Base-by-base conservation (phyloP, 2,888 invertebrate species). In the Eristalinus sepulchralis region DNA sequence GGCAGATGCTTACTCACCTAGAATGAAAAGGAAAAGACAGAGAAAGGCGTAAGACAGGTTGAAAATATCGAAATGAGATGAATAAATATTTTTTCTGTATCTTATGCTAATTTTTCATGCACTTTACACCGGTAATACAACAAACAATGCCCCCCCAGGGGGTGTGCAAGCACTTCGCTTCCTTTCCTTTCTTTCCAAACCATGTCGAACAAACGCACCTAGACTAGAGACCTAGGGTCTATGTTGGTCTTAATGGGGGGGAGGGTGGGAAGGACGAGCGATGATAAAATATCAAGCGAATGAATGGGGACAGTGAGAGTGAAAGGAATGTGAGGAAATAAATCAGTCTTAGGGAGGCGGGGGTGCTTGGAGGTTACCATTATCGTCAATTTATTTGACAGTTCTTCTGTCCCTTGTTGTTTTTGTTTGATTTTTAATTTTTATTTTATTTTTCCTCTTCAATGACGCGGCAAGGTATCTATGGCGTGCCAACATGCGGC, bases 91-190 rank as follows among this genome's bases (percentile, higher is more conserved):
- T 33, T 24, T 24, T 31, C 22, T 76, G 24, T 24, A 60, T 47
- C 57, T 34, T 82, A 72, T 72, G 67, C 62, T 68, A 73, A 78
- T 68, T 78, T 63, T 78, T 75, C 83, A 83, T 83, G 83, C 83
- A 75, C 36, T 66, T 79, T 55, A 47, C 57, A 20, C 36, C 53
- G 39, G n/a, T 53, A 62, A 55, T 63, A 63, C 20, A 27, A 27
- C 27, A 55, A 63, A 77, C 17, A 24, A 17, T 17, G 17, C 17
- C 17, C 17, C 47, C 60, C 60, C 60, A 62, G 53, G 62, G 76
- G 34, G 71, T 31, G 11, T 36, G 31, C 27, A 36, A 13, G 17
- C 11, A 27, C 31, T 17, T 36, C 20, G 17, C 0, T 39, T 39
- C n/a, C n/a, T 39, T 39, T 8, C n/a, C 13, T 39, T 39, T 39